Evolutionary conservation across 53 echinoderm and acorn worm genomes (phyloP), one percentile per base, ranked within the genome.

Genomic region (Paracentrotus lividus): DNA sequence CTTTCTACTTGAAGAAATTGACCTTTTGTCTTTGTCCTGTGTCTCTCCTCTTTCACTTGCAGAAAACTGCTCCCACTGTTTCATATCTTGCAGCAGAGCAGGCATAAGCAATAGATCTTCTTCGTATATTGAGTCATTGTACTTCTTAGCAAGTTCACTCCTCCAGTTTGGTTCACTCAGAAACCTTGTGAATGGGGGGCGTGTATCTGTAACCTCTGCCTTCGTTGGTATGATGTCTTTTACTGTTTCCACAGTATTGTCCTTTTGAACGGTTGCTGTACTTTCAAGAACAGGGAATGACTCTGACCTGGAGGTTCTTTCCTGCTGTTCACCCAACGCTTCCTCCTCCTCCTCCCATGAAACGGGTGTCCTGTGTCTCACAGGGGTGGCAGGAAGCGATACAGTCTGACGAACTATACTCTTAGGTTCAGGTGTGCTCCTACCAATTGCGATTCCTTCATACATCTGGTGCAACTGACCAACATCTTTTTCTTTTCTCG

Each of bases 391-490:
- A 24, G 92, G 92, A 9, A 92, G 58, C 9, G 92, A 92, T 24
- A 78, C 43, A 4, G 92, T 20, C 58, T 78, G 36, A 9, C 92
- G 34, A 4, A 42, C n/a, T 13, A 26, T 55, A 56, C 92, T 55
- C 58, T 81, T 77, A 13, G 47, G 52, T 29, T 1, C 57, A 84
- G 95, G 96, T 36, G 96, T 92, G 42, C 88, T 89, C 57, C 94
- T 95, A 24, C 94, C 93, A 81, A 92, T 94, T 23, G 85, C 89
- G 6, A 94, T 95, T 40, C 88, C 95, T 93, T 96, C 96, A 94
- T 95, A 96, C 54, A 81, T 91, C 47, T 95, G 93, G 54, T 96
- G 89, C 51, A 96, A 84, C 90, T 96, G 88, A 31, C 94, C 90
- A 53, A 96, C 94, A 15, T 94, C 88, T 32, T 94, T 88, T n/a